A percentile compares a stretch with the other conserved stretches of the same genome.
Evolutionary conservation across 2,113 vertebrate genomes (phyloP).

Genomic region (Lichenostomus cassidix): DNA sequence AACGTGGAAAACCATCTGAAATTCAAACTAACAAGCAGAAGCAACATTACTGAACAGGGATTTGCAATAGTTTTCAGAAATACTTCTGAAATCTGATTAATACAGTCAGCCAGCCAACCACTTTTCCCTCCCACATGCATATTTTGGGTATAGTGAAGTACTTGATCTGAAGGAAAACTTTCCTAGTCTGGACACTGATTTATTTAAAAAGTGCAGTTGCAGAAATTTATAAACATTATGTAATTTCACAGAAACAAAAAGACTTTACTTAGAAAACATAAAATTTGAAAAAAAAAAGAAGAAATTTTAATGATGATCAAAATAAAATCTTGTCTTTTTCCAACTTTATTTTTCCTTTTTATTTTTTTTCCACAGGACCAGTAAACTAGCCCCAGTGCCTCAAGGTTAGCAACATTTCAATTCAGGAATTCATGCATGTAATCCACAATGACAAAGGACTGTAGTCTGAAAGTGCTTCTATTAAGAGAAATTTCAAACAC

Average conservation of each 20-base stretch:
- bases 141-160: background rate
- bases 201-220: background rate
- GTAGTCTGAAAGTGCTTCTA: background rate
- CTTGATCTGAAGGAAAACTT: background rate
- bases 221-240: background rate
- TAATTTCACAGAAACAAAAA: background rate
- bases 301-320: background rate
- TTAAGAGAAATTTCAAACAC: background rate
- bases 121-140: background rate
- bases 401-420: background rate
- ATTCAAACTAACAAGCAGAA: background rate
- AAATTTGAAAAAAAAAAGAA: background rate
- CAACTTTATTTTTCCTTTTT: background rate
- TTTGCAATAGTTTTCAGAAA: background rate
- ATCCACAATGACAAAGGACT: background rate
- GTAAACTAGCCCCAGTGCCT: background rate
- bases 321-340: background rate
- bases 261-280: background rate
- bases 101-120: background rate
- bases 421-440: background rate
- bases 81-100: background rate
- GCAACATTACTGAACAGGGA: background rate
- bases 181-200: background rate
- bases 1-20: background rate
- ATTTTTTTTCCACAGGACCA: background rate